Evolutionary conservation across 2,888 invertebrate genomes (phyloP), one percentile per base, ranked within the genome.

Genomic region (Tridacna gigas): DNA sequence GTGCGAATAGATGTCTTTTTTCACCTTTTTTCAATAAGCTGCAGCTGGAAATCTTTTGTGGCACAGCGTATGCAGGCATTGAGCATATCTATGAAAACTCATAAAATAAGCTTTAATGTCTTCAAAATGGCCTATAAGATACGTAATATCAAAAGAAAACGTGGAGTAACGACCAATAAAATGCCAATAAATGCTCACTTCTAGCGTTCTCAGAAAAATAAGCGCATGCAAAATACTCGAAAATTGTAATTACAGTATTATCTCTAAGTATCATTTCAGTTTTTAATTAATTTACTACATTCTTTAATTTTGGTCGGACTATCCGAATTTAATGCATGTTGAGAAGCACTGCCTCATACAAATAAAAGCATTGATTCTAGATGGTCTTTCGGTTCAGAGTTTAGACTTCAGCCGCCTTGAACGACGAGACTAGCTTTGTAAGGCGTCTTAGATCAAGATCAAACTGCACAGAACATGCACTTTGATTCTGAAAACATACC

Each of bases 51-150:
- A 37, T 28, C 63, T 26, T 45, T 37, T 48, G 26, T 66, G 25
- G 20, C 45, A 51, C 5, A 80, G 74, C 66, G 74, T 75, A 80
- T 9, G 37, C 26, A 37, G 77, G 77, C 74, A 74, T 60, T 71
- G 22, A 45, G 47, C 73, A 63, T 76, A 79, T 78, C 79, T 79
- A 63, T 51, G 45, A 67, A 63, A 76, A 71, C 63, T 61, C 48
- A 79, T 82, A 77, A 84, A 79, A 67, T 47, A 60, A 20, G 51
- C 47, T 67, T 83, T 83, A 77, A 83, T 80, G 74, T 51, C 77
- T 66, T 56, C 69, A 13, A 79, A 83, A 82, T 84, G 82, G 84
- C 71, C 82, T 25, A 82, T 84, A 77, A 84, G 82, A 25, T 65
- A 79, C 77, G 73, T 28, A 25, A 77, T 79, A 84, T 82, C 84